Evolutionary conservation across 2,888 invertebrate species (phyloP).

Genomic region (Branchellion lobata): DNA sequence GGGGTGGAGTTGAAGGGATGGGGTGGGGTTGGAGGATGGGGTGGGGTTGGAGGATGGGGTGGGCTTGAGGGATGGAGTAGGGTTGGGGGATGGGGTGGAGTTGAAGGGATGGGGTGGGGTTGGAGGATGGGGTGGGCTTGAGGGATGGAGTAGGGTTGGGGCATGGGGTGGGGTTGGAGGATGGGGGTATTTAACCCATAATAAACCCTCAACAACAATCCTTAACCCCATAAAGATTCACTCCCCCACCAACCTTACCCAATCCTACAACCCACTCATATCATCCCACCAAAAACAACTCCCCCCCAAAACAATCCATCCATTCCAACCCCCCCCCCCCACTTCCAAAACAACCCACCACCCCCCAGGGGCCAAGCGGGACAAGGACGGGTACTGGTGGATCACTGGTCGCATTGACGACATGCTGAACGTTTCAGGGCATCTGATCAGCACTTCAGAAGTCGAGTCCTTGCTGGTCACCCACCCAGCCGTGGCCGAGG

Average conservation of each 20-base stretch:
- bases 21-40: background rate
- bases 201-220: background rate
- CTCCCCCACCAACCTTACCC: background rate
- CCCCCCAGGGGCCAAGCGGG: slow-evolving; percentile 80
- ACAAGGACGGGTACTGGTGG: slow-evolving; percentile 74
- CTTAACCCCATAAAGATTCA: background rate
- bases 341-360: background rate
- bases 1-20: background rate
- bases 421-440: slow-evolving; percentile 97
- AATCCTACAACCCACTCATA: background rate
- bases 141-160: background rate
- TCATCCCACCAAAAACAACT: background rate
- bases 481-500: slow-evolving; percentile 75
- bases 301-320: background rate
- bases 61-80: background rate
- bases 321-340: background rate
- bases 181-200: background rate
- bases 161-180: background rate
- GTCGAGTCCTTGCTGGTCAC: slow-evolving; percentile 66
- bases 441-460: slow-evolving; percentile 94
- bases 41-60: background rate
- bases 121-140: background rate
- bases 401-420: slow-evolving; percentile 95
- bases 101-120: background rate
- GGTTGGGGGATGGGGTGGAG: background rate